phyloP scores from a whole-genome alignment of 2,797 vertebrate species.

The Taeniopygia guttata region DNA sequence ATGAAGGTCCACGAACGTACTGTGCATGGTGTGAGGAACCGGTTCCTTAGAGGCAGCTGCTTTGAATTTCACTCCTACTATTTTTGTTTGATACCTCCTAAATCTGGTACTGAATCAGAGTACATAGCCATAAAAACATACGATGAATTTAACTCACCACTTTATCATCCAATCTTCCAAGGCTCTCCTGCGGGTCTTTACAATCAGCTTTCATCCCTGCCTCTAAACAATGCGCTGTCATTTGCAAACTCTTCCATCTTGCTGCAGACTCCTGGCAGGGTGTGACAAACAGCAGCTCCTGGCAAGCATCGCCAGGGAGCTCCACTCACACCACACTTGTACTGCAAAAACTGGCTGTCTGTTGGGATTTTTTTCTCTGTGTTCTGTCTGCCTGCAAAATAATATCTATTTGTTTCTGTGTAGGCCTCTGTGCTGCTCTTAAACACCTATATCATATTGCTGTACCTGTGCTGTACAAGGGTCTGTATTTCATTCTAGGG shows the following conservation, averaged over 20 bases:
- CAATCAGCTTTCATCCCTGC: not conserved
- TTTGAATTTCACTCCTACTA: not conserved
- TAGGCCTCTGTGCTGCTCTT: not conserved
- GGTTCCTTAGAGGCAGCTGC: not conserved
- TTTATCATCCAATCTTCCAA: not conserved
- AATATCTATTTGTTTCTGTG: not conserved
- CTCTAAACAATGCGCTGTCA: not conserved
- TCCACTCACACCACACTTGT: not conserved
- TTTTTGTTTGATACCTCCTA: not conserved
- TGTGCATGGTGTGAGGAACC: not conserved
- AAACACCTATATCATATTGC: not conserved
- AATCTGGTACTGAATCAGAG: not conserved
- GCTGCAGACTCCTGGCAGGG: not conserved
- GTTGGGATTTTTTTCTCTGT: not conserved
- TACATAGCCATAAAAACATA: not conserved
- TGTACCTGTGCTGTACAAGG: rapidly evolving
- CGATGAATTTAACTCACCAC: not conserved
- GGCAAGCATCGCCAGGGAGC: not conserved
- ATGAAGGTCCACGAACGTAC: not conserved
- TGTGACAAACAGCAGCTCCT: not conserved
- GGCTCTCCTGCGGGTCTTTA: not conserved
- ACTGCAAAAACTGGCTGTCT: not conserved
- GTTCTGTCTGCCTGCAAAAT: not conserved
- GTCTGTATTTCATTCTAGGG: not conserved
- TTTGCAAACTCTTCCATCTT: not conserved